A percentile compares a stretch with the other conserved stretches of the same genome.
Conservation (phyloP, 1,140 invertebrate genomes). For the Anoplophora glabripennis region DNA sequence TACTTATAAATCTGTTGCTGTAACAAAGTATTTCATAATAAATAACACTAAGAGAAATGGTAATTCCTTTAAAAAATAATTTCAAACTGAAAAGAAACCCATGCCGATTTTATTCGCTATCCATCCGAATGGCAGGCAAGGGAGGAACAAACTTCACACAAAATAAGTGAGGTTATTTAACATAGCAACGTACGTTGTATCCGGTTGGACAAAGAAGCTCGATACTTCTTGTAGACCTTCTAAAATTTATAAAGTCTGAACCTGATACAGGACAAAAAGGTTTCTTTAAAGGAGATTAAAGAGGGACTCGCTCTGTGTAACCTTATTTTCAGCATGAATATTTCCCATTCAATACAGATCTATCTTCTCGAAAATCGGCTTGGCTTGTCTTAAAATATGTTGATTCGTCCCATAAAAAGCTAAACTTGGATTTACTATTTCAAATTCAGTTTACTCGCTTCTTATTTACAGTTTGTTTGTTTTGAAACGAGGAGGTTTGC, state of each 20-base stretch:
- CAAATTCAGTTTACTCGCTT: background rate
- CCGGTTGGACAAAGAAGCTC: background rate
- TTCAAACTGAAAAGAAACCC: too few species aligned
- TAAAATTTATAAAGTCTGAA: constrained; percentile 16
- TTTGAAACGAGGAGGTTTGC: too few species aligned
- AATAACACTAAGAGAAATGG: too few species aligned
- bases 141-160: too few species aligned
- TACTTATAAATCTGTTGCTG: too few species aligned
- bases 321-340: constrained; percentile 34
- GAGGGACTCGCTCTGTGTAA: constrained; percentile 26
- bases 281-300: constrained; percentile 29
- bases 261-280: constrained; percentile 2
- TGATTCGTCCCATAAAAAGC: background rate
- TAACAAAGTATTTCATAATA: too few species aligned
- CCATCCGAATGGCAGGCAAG: too few species aligned
- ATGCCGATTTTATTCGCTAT: too few species aligned
- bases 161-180: too few species aligned
- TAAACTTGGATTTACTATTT: constrained; percentile 1
- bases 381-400: constrained; percentile 5
- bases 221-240: constrained; percentile 9
- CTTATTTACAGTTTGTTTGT: too few species aligned
- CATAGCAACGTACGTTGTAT: too few species aligned
- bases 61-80: too few species aligned
- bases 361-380: constrained; percentile 6
- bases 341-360: constrained; percentile 25